Conservation (phyloP, 2,797 vertebrate species). For the Tachyglossus aculeatus region DNA sequence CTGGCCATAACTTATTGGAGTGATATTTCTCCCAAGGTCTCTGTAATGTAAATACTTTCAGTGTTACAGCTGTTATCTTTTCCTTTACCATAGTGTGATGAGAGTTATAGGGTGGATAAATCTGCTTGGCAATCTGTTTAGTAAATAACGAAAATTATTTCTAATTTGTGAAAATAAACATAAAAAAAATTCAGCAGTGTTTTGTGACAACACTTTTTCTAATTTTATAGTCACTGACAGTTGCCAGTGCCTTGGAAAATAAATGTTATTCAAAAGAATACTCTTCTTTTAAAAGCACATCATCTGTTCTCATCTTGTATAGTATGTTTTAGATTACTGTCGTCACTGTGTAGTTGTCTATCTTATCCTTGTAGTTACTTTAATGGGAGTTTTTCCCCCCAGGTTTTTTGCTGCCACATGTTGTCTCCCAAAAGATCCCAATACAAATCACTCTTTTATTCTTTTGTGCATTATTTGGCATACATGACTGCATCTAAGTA, state of each 20-base stretch:
- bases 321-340: accelerated
- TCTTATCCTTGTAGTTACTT: not conserved
- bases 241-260: slow-evolving; percentile 4
- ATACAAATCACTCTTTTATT: not conserved
- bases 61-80: not conserved
- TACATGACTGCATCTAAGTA: not conserved
- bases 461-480: not conserved
- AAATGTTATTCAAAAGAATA: not conserved
- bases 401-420: accelerated
- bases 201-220: not conserved
- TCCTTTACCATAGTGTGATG: accelerated
- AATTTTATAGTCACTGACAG: slow-evolving; percentile 6
- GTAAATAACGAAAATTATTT: slow-evolving; percentile 24
- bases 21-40: not conserved
- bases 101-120: not conserved
- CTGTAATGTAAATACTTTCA: accelerated
- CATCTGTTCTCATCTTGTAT: accelerated
- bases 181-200: not conserved
- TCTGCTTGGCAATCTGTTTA: not conserved
- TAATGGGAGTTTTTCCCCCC: not conserved
- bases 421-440: not conserved
- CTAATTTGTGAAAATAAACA: slow-evolving; percentile 10
- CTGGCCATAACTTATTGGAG: not conserved
- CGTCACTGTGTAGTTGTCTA: accelerated
- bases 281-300: slow-evolving; percentile 9